Base-by-base conservation (phyloP, 2,888 invertebrate genomes). In the Cryptops parisi region DNA sequence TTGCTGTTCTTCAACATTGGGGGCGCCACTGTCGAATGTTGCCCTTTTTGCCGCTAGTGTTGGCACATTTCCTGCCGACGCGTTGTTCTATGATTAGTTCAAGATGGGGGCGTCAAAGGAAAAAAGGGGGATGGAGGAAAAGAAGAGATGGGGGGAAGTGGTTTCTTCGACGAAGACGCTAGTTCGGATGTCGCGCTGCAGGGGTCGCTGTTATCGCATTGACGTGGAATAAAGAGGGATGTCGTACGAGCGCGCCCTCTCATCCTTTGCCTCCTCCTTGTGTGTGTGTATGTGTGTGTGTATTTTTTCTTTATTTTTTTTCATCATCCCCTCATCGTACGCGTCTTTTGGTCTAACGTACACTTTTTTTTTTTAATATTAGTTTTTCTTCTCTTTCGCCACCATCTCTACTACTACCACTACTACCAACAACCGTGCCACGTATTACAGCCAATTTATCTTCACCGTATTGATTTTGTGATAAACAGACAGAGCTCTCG, bases 401-500 rank as follows among this genome's bases (percentile, higher is more conserved):
- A n/a, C n/a, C n/a, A n/a, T n/a, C n/a, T n/a, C n/a, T n/a, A n/a
- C 33, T 33, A 6, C 33, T 6, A 9, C 33, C 33, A 9, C 15
- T 33, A 15, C 33, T 33, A 15, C 33, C 15, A 9, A 6, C 15
- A 6, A 6, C 33, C 25, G 23, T 46, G 46, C 46, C 22, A 46
- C 46, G 33, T 24, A 46, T 46, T 46, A 46, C 22, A 46, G 46
- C 46, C 46, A 46, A 46, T 46, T 46, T 46, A 46, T 46, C 46
- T 46, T 25, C 25, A 24, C 46, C 25, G 24, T 46, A 46, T 46
- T 46, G 46, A 46, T 46, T 46, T 46, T 46, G 24, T 2, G n/a
- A n/a, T 33, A 33, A 33, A 33, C 46, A 22, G 15, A 43, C 46
- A 24, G 25, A 46, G 25, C 25, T 15, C 46, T 46, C 46, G 46